Evolutionary conservation across 2,888 invertebrate species (phyloP), one percentile per base, ranked within the genome.

Genomic region (Lucinisca nassula): DNA sequence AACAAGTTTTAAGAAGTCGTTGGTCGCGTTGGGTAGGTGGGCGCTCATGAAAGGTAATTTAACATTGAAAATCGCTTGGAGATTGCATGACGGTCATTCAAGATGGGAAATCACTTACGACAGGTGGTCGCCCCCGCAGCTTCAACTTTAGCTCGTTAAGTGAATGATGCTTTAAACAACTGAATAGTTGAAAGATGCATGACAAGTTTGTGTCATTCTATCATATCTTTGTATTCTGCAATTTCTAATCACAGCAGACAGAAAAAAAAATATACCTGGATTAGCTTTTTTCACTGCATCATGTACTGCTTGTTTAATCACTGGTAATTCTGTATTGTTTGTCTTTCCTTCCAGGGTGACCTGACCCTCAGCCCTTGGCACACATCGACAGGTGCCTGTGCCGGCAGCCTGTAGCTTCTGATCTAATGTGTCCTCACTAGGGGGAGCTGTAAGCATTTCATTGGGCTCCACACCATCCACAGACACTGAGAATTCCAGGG

Each of bases 391-490:
- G 12, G 90, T 91, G 40, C 72, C 76, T 0, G 91, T 89, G 12
- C 82, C 80, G 10, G 90, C 91, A 21, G 79, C 32, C 45, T 35
- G 67, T 17, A 92, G 85, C 30, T 84, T 90, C n/a, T 67, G 14
- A 32, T 88, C 82, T 17, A 92, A 21, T 0, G 79, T 81, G 12
- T 84, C 45, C 4, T 80, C 81, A 38, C 79, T 67, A 30, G 92
- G 92, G 3, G 81, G 75, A n/a, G 88, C 79, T 3, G 90, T 80
- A 51, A 92, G 79, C 4, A 86, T 79, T 67, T 88, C 74, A 49
- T 91, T 90, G 12, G 92, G 92, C 67, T 92, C 92, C 51, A 86
- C 84, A 45, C 90, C 87, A 58, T 88, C 88, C 0, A 90, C 73
- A 27, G 90, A 79, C 8, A 92, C 88, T 37, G 92, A 90, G 67